Percentiles rank a stretch among this genome's conserved stretches.
These are phyloP conservation scores for Daphoenositta chrysoptera DNA, from an alignment of 2,113 vertebrate species.

Conservation along the genomic window DNA sequence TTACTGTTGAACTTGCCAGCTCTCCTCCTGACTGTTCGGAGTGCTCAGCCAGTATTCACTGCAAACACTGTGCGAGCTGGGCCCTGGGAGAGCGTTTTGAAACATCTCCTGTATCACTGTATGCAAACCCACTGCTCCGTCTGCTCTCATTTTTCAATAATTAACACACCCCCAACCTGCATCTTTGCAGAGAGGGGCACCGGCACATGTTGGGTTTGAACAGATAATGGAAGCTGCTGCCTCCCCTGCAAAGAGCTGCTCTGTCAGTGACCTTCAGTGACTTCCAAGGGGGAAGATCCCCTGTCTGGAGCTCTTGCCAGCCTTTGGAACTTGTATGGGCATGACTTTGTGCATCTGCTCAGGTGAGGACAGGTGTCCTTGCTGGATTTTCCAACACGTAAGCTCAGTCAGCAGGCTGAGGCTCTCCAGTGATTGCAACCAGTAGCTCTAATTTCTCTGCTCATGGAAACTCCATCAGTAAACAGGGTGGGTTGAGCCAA, in stretches of 20 bases:
- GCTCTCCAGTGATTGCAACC: not conserved
- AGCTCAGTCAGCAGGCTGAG: not conserved
- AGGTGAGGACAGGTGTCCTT: not conserved
- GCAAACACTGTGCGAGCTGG: rapidly evolving
- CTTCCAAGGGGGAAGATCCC: not conserved
- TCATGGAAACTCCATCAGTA: slow-evolving; percentile 21
- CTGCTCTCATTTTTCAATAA: not conserved
- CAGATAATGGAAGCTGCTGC: not conserved
- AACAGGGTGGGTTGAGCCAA: slow-evolving; percentile 44
- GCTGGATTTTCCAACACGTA: not conserved
- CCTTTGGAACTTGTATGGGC: not conserved
- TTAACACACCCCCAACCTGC: not conserved
- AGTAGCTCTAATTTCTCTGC: not conserved
- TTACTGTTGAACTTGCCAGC: not conserved
- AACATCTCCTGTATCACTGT: not conserved
- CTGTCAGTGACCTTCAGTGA: not conserved
- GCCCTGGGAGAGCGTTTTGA: not conserved
- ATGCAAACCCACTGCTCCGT: not conserved
- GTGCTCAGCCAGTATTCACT: not conserved
- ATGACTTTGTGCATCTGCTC: not conserved
- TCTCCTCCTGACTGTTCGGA: not conserved
- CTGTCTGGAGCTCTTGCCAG: not conserved
- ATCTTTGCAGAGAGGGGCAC: not conserved
- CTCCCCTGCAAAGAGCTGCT: not conserved
- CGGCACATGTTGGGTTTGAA: not conserved